Evolutionary conservation across 2,113 vertebrate genomes (phyloP).

Genomic region (Trichomycterus rosablanca): DNA sequence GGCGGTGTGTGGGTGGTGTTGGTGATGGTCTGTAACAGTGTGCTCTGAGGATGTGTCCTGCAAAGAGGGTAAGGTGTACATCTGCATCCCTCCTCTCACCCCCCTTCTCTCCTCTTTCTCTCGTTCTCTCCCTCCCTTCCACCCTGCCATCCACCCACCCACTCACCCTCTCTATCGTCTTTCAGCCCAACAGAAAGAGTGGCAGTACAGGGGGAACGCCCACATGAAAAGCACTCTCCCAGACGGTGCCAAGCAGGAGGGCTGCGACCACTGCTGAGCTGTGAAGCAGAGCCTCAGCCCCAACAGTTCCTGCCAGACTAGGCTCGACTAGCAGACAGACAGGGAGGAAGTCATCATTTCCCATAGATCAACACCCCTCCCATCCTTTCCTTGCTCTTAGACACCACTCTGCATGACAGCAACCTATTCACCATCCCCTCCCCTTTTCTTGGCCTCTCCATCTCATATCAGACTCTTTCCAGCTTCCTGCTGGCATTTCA

Average conservation of each 20-base stretch:
- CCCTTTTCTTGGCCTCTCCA: constrained; percentile 21
- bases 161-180: constrained; percentile 27
- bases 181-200: constrained; percentile 45
- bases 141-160: constrained; percentile 10
- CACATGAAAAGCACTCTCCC: constrained; percentile 33
- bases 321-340: constrained; percentile 49
- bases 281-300: constrained; percentile 38
- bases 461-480: constrained; percentile 33
- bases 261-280: constrained; percentile 36
- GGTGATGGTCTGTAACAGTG: constrained; percentile 52
- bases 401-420: constrained; percentile 36
- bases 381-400: constrained; percentile 21
- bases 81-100: constrained; percentile 63
- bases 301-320: constrained; percentile 46
- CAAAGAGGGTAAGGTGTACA: constrained; percentile 70
- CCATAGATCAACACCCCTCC: constrained; percentile 52
- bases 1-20: constrained; percentile 46
- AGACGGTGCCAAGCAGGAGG: constrained; percentile 44
- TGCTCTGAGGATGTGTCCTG: constrained; percentile 60
- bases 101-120: constrained; percentile 18
- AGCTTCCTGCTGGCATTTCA: constrained; percentile 20
- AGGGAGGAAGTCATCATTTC: constrained; percentile 55
- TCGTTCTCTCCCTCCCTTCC: constrained; percentile 44
- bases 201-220: constrained; percentile 50
- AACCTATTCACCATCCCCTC: constrained; percentile 7